These are phyloP conservation scores for Caenorhabditis doughertyi DNA, from an alignment of 2,888 invertebrate species.

Conservation along the genomic window DNA sequence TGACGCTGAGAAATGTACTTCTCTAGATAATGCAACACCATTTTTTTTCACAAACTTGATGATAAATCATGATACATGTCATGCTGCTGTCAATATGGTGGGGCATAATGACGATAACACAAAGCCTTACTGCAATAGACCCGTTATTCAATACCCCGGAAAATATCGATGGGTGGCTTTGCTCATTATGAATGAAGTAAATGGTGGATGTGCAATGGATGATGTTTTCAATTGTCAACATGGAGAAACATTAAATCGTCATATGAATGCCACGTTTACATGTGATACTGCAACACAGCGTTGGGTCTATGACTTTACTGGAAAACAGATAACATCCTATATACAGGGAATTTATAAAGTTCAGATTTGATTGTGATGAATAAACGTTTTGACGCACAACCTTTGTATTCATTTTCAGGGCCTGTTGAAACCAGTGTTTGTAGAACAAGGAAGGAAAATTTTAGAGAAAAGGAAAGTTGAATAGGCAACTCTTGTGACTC, in stretches of 20 bases:
- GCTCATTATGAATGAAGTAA: neutral
- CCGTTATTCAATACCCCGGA: too few relatives aligned
- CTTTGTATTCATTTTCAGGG: neutral
- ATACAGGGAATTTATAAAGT: neutral
- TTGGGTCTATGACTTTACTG: conserved; percentile 9
- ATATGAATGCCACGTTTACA: conserved; percentile 1
- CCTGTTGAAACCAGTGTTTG: too few relatives aligned
- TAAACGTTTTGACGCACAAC: neutral
- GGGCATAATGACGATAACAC: conserved; percentile 1
- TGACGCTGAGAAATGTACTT: neutral
- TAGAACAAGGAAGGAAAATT: too few relatives aligned
- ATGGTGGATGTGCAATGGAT: neutral
- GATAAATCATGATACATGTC: neutral
- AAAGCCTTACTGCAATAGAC: neutral
- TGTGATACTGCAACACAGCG: neutral
- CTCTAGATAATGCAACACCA: neutral
- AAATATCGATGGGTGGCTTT: neutral
- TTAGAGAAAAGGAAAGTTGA: too few relatives aligned
- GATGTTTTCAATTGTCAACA: neutral
- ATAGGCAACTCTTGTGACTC: too few relatives aligned
- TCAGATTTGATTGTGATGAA: neutral
- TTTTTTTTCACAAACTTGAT: neutral
- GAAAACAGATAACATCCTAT: conserved; percentile 4
- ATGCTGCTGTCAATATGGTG: neutral
- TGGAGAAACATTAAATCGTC: neutral